Percentiles rank a stretch among this genome's conserved stretches.
phyloP scores from a whole-genome alignment of 1,140 invertebrate species.

The Cyclargus thomasi region DNA sequence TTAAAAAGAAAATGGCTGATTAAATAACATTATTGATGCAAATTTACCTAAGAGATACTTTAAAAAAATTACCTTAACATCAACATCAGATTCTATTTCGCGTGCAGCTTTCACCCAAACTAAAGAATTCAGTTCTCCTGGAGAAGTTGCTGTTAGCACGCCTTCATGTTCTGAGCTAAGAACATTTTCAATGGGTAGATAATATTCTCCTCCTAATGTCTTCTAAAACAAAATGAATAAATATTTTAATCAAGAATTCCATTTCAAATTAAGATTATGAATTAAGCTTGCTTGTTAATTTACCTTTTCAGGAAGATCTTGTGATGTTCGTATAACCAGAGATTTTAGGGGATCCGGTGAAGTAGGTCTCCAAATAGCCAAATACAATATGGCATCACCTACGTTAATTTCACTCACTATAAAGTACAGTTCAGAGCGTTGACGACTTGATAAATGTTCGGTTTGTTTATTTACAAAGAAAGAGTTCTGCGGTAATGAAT shows the following conservation, averaged over 20 bases:
- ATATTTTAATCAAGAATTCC: background rate
- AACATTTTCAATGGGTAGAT: background rate
- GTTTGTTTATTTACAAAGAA: slow-evolving; percentile 20
- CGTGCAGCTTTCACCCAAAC: background rate
- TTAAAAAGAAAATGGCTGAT: background rate
- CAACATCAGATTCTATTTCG: background rate
- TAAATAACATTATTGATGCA: background rate
- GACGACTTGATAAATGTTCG: slow-evolving; percentile 1
- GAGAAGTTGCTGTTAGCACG: background rate
- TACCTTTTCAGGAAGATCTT: background rate
- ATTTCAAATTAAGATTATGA: background rate
- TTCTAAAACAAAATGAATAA: background rate
- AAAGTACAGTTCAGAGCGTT: slow-evolving; percentile 16
- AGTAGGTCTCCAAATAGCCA: background rate
- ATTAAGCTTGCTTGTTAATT: background rate
- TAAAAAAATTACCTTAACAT: background rate
- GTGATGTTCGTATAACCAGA: background rate
- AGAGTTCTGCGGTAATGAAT: slow-evolving; percentile 7
- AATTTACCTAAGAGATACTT: background rate
- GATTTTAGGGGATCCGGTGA: background rate
- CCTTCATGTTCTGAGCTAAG: background rate
- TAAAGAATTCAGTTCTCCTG: background rate
- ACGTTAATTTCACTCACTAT: background rate
- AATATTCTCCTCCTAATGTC: background rate
- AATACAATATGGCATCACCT: background rate